Evolutionary conservation across 2,797 vertebrate genomes (phyloP).

Genomic region (Anolis apletophallus): DNA sequence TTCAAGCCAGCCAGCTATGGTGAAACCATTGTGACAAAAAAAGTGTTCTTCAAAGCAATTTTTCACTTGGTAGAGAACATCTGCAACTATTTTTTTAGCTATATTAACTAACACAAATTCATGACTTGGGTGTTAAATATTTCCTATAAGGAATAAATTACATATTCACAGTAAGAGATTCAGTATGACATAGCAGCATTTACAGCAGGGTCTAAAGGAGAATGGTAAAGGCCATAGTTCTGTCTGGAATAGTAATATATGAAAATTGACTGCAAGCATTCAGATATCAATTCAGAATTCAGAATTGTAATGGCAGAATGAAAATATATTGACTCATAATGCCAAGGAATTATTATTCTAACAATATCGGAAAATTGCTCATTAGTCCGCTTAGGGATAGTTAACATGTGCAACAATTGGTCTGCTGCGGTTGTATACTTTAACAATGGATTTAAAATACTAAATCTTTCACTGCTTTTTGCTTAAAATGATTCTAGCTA

Average conservation of each 20-base stretch:
- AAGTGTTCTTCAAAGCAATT: not conserved
- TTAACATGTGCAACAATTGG: not conserved
- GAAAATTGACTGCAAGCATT: slow-evolving; percentile 3
- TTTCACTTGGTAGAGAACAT: no score
- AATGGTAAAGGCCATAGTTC: no score
- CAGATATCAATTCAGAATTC: slow-evolving; percentile 19
- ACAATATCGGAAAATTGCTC: not conserved
- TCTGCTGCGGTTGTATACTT: slow-evolving; percentile 27
- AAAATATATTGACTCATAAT: slow-evolving; percentile 4
- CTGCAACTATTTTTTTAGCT: not conserved
- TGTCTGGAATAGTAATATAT: no score
- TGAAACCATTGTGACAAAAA: not conserved
- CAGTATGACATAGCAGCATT: not conserved
- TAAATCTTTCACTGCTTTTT: slow-evolving; percentile 9
- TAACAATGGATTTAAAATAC: slow-evolving; percentile 11
- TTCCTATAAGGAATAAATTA: no score
- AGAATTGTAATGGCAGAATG: not conserved
- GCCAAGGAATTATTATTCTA: slow-evolving; percentile 18
- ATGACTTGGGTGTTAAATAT: not conserved
- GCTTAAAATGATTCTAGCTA: slow-evolving; percentile 25
- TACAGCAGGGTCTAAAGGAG: no score
- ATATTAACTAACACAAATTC: not conserved
- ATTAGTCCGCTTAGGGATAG: not conserved
- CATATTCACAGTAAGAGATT: no score
- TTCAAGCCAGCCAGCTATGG: not conserved